Conservation (phyloP, 2,113 vertebrate genomes). For the Archilochus colubris region DNA sequence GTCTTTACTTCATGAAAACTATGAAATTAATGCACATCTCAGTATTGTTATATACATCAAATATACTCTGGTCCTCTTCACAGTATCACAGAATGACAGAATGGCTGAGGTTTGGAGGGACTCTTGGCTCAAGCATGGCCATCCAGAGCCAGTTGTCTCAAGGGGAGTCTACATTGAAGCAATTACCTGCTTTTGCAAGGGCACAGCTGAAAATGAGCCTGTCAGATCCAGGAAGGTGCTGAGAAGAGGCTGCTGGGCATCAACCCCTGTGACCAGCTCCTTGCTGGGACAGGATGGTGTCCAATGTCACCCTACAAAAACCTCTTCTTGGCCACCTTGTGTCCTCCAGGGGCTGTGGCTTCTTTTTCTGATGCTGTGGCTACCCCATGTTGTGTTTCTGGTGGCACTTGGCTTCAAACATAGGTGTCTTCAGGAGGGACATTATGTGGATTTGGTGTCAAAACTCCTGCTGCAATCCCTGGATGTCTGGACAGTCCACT, state of each 20-base stretch:
- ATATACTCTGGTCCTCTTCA: neutral
- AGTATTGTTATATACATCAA: neutral
- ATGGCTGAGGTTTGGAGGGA: neutral
- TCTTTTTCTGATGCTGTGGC: neutral
- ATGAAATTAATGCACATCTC: neutral
- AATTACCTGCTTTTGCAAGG: neutral
- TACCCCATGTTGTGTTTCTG: neutral
- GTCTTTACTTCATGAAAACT: neutral
- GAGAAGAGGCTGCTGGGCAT: neutral
- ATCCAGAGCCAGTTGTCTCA: neutral
- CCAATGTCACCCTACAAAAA: neutral
- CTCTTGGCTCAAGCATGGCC: neutral
- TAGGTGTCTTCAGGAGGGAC: neutral
- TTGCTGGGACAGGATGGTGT: neutral
- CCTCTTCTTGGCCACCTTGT: neutral
- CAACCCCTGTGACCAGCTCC: neutral
- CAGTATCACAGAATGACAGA: neutral
- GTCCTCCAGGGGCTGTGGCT: neutral
- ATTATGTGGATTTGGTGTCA: rapidly evolving
- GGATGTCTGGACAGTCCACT: neutral
- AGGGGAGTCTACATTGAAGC: neutral
- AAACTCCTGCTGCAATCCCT: neutral
- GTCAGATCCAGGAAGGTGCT: neutral
- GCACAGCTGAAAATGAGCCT: neutral
- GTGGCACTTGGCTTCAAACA: neutral